These are phyloP conservation scores for Elmis aenea DNA, from an alignment of 2,888 invertebrate genomes.

Conservation along the genomic window DNA sequence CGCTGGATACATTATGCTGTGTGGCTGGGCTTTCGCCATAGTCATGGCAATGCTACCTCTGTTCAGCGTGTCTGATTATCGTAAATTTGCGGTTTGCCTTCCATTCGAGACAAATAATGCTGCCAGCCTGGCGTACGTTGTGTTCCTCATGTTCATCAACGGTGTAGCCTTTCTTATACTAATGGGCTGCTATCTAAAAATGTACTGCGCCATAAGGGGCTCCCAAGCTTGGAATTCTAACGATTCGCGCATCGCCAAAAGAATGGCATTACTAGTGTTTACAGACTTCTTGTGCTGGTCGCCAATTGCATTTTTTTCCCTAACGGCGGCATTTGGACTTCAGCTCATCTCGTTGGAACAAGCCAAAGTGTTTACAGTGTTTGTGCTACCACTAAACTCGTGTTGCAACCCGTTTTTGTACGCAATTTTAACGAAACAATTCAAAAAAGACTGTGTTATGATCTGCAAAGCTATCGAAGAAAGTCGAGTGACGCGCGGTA, in stretches of 20 bases:
- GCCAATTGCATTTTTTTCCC: constrained; percentile 91
- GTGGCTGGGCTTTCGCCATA: constrained; percentile 88
- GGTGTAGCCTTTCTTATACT: constrained; percentile 91
- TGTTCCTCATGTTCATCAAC: constrained; percentile 85
- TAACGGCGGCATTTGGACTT: constrained; percentile 88
- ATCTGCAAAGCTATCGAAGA: constrained; percentile 96
- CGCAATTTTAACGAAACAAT: constrained; percentile 95
- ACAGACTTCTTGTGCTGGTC: constrained; percentile 98
- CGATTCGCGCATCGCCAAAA: constrained; percentile 91
- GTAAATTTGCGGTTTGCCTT: constrained; percentile 93
- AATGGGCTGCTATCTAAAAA: constrained; percentile 93
- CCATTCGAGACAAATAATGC: constrained; percentile 83
- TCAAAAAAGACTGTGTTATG: constrained; percentile 94
- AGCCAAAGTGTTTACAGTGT: constrained; percentile 94
- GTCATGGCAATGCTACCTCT: constrained; percentile 85
- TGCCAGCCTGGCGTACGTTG: constrained; percentile 81
- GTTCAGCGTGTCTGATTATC: constrained; percentile 88
- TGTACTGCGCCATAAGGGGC: constrained; percentile 97
- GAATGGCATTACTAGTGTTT: constrained; percentile 94
- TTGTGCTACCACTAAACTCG: constrained; percentile 91
- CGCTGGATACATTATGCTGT: constrained; percentile 86
- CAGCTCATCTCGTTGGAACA: constrained; percentile 89
- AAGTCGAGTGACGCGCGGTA: constrained; percentile 81
- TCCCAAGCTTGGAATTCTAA: constrained; percentile 97
- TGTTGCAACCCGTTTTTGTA: constrained; percentile 98